A percentile compares a stretch with the other conserved stretches of the same genome.
Evolutionary conservation across 2,888 invertebrate genomes (phyloP).

Genomic region (Tipula helvola): DNA sequence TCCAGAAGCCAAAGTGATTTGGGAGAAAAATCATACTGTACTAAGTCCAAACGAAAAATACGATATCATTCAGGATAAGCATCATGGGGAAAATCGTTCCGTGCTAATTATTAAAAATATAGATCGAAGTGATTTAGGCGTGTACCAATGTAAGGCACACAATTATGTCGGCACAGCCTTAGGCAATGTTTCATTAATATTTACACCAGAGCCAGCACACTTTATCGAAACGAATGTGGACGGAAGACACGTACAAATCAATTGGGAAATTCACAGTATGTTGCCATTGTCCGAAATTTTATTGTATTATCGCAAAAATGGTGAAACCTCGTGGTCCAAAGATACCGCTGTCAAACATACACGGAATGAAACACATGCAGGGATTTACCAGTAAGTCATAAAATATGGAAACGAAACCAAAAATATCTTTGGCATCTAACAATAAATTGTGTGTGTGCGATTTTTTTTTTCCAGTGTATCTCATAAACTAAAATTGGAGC

Average conservation of each 20-base stretch:
- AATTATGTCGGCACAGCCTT: not conserved
- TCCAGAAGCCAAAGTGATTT: not conserved
- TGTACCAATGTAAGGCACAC: not conserved
- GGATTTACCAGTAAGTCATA: not conserved
- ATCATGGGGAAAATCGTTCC: not conserved
- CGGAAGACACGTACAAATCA: not conserved
- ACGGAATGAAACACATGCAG: not conserved
- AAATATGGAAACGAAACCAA: not conserved
- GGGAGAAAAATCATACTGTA: not conserved
- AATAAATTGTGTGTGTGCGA: not conserved
- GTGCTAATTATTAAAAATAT: not conserved
- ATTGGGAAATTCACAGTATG: not conserved
- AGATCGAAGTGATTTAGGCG: not conserved
- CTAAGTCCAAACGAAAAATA: not conserved
- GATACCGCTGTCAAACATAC: not conserved
- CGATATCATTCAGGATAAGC: constrained; percentile 4
- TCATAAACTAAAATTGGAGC: not conserved
- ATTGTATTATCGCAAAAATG: not conserved
- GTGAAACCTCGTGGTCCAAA: not conserved
- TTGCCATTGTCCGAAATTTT: not conserved
- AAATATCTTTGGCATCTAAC: too few relatives aligned
- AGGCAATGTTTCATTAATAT: not conserved
- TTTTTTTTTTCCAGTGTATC: not conserved
- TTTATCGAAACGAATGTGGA: not conserved
- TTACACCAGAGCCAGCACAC: not conserved